Evolutionary conservation across 2,113 vertebrate species (phyloP).

Genomic region (Alethe castanea): DNA sequence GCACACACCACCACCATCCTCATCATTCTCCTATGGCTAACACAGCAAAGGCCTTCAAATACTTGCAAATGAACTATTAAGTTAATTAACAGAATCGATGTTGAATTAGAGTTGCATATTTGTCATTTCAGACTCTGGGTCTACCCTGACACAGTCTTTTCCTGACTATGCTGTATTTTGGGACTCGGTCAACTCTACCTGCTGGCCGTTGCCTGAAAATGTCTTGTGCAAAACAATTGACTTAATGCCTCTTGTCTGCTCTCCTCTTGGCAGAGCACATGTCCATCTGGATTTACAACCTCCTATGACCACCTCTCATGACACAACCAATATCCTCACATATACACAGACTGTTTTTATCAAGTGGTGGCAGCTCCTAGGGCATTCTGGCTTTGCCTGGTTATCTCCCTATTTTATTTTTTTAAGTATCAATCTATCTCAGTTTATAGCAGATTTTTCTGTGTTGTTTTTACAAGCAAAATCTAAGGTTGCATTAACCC

Average conservation of each 20-base stretch:
- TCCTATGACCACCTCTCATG: constrained; percentile 39
- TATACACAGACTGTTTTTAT: not conserved
- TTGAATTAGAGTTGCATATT: not conserved
- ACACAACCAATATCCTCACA: not conserved
- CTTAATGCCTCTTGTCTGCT: constrained; percentile 60
- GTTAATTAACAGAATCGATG: not conserved
- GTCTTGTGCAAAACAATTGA: constrained; percentile 56
- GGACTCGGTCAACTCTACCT: constrained; percentile 41
- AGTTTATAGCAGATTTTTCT: not conserved
- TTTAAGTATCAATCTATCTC: not conserved
- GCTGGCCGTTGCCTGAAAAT: constrained; percentile 34
- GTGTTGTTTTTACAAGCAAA: not conserved
- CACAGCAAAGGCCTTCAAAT: not conserved
- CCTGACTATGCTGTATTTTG: not conserved
- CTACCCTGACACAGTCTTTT: not conserved
- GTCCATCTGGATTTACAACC: constrained; percentile 61
- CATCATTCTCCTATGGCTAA: not conserved
- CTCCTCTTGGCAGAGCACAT: constrained; percentile 39
- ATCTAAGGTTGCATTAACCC: not conserved
- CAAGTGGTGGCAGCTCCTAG: not conserved
- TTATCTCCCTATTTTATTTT: not conserved
- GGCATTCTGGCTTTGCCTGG: not conserved
- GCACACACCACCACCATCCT: not conserved
- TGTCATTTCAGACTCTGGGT: not conserved
- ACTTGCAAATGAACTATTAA: not conserved